Percentiles rank a stretch among this genome's conserved stretches.
phyloP scores from a whole-genome alignment of 2,888 invertebrate genomes.

The Trachelus iudaicus region DNA sequence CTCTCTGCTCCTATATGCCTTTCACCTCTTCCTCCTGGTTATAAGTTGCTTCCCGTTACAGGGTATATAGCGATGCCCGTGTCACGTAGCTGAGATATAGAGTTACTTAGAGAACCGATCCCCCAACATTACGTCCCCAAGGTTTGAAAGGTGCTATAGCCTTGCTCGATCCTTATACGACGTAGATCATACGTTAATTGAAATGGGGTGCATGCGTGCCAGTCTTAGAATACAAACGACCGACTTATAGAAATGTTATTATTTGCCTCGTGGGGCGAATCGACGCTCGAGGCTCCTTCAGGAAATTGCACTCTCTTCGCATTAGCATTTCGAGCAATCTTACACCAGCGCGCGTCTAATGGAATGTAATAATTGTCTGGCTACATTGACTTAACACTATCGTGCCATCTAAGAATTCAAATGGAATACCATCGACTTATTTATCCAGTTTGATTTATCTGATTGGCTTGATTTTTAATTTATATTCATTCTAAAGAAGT shows the following conservation, averaged over 20 bases:
- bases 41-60: slow-evolving; percentile 43
- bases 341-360: not conserved
- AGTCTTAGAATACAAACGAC: slow-evolving; percentile 65
- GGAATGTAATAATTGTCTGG: not conserved
- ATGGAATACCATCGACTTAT: not conserved
- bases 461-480: not conserved
- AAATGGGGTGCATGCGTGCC: slow-evolving; percentile 61
- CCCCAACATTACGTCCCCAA: slow-evolving; percentile 55
- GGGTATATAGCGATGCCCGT: slow-evolving; percentile 30
- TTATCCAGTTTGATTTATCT: not conserved
- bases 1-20: not conserved
- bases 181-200: slow-evolving; percentile 67
- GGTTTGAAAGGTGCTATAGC: slow-evolving; percentile 54
- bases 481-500: not conserved
- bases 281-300: slow-evolving; percentile 37
- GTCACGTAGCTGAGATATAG: slow-evolving; percentile 65
- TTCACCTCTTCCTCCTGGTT: slow-evolving; percentile 13
- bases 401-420: not conserved
- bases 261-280: slow-evolving; percentile 47
- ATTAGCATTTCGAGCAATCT: slow-evolving; percentile 40
- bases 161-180: slow-evolving; percentile 49
- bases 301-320: slow-evolving; percentile 54
- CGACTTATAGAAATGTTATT: slow-evolving; percentile 66
- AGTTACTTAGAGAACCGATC: slow-evolving; percentile 63
- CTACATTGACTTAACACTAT: not conserved